Conservation (phyloP, 1,140 invertebrate species). For the Leptopilina clavipes region DNA sequence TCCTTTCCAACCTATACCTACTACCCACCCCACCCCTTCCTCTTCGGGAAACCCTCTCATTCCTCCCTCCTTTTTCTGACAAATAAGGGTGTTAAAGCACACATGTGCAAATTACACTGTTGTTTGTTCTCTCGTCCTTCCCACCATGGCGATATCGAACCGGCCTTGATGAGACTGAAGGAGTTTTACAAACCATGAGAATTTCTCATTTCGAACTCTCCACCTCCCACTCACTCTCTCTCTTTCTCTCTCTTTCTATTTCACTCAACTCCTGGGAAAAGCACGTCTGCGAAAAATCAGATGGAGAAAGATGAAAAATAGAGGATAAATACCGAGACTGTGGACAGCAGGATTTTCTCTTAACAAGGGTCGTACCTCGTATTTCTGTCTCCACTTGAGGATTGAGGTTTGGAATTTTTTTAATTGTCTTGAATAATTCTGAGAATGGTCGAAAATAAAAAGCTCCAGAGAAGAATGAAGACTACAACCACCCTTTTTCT, state of each 20-base stretch:
- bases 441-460: slow-evolving; percentile 31
- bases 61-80: slow-evolving; percentile 18
- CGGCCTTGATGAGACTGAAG: slow-evolving; percentile 27
- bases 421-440: slow-evolving; percentile 33
- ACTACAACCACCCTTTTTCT: neutral
- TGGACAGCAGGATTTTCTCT: slow-evolving; percentile 24
- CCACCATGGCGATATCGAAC: slow-evolving; percentile 19
- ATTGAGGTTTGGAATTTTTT: slow-evolving; percentile 26
- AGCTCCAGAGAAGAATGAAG: neutral
- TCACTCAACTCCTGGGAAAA: slow-evolving; percentile 15
- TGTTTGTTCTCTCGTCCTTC: slow-evolving; percentile 33
- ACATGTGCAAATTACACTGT: slow-evolving; percentile 34
- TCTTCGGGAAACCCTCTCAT: neutral
- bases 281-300: slow-evolving; percentile 31
- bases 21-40: neutral
- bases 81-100: slow-evolving; percentile 34
- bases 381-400: slow-evolving; percentile 32
- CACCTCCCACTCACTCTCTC: neutral
- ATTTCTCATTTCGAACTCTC: slow-evolving; percentile 32
- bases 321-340: slow-evolving; percentile 32
- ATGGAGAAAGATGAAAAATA: slow-evolving; percentile 14
- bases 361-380: slow-evolving; percentile 31
- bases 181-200: slow-evolving; percentile 35
- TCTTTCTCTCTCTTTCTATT: no score
- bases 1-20: slow-evolving; percentile 5